A percentile compares a stretch with the other conserved stretches of the same genome.
These are phyloP conservation scores for Aproaerema taeniolella DNA, from an alignment of 2,888 invertebrate species.

Conservation along the genomic window DNA sequence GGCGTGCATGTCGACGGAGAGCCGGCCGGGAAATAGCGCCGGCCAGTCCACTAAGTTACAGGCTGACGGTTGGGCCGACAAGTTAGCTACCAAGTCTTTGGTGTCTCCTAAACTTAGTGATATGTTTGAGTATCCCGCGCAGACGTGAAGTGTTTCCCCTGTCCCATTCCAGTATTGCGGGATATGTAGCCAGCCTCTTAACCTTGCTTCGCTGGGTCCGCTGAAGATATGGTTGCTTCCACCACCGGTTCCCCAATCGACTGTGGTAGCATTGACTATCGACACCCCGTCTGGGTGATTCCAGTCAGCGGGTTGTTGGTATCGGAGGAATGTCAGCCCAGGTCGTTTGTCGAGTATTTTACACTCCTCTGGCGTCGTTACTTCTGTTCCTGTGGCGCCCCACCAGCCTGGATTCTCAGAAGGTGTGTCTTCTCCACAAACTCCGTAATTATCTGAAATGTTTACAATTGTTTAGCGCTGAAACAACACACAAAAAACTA, in stretches of 20 bases:
- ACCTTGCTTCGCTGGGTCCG: constrained; percentile 84
- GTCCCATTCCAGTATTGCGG: constrained; percentile 83
- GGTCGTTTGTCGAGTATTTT: constrained; percentile 87
- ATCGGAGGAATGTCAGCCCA: constrained; percentile 92
- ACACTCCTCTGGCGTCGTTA: constrained; percentile 86
- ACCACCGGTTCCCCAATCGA: constrained; percentile 85
- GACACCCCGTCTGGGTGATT: constrained; percentile 92
- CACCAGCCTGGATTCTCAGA: constrained; percentile 93
- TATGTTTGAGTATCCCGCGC: constrained; percentile 87
- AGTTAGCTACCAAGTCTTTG: constrained; percentile 76
- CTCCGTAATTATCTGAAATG: constrained; percentile 83
- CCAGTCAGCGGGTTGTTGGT: constrained; percentile 91
- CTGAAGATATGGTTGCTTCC: constrained; percentile 83
- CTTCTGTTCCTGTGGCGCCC: constrained; percentile 89
- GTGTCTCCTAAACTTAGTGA: constrained; percentile 77
- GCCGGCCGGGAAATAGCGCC: constrained; percentile 78
- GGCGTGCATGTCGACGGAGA: constrained; percentile 82
- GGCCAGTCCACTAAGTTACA: constrained; percentile 85
- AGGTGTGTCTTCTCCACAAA: constrained; percentile 90
- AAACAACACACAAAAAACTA: neutral
- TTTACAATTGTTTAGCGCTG: neutral
- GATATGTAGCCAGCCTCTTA: constrained; percentile 90
- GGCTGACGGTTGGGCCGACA: constrained; percentile 82
- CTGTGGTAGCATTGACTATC: constrained; percentile 91
- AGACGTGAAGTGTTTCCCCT: constrained; percentile 84